phyloP scores from a whole-genome alignment of 2,113 vertebrate species.

The Trogon surrucura region DNA sequence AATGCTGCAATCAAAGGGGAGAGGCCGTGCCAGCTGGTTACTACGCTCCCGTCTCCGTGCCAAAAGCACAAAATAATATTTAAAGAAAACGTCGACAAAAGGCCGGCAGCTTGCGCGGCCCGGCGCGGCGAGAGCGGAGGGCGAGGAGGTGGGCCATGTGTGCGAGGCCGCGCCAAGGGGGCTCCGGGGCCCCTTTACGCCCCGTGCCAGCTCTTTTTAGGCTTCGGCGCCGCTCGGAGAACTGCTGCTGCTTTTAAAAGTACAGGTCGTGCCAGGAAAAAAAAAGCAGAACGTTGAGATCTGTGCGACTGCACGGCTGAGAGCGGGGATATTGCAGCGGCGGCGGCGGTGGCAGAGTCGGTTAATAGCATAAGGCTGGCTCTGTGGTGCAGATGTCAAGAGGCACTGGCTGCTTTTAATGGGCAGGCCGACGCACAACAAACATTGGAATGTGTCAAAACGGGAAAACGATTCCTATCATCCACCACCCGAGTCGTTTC shows the following conservation, averaged over 20 bases:
- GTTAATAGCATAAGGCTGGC: not conserved
- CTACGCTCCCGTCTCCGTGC: not conserved
- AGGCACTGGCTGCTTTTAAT: not conserved
- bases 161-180: not conserved
- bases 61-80: not conserved
- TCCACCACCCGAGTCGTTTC: not conserved
- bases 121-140: not conserved
- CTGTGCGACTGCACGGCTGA: not conserved
- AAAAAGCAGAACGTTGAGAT: not conserved
- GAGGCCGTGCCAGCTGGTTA: not conserved
- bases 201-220: not conserved
- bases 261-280: not conserved
- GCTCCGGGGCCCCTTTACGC: not conserved
- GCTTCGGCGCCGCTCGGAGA: not conserved
- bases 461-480: not conserved
- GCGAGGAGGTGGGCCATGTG: not conserved
- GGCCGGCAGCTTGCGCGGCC: not conserved
- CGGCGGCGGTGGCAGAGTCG: not conserved
- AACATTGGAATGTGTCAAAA: not conserved
- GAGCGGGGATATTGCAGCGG: not conserved
- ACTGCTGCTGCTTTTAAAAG: not conserved
- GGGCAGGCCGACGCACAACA: not conserved
- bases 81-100: not conserved
- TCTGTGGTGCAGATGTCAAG: not conserved
- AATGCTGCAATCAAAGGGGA: not conserved